Evolutionary conservation across 64 coral and sea anemone genomes (phyloP).

Genomic region (Anthopleura sola): DNA sequence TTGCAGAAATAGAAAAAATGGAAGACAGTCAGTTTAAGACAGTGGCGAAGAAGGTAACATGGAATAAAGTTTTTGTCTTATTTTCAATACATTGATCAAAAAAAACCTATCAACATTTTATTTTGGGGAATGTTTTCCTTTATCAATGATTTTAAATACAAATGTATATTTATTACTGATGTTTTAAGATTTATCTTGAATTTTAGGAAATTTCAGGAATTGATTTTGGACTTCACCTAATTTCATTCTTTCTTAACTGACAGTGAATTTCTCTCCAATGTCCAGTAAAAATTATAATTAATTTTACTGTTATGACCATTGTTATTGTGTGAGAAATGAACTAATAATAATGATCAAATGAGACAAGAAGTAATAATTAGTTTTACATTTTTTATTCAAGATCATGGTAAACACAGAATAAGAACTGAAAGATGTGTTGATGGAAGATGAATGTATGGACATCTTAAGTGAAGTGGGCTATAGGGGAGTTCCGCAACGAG

Average conservation of each 20-base stretch:
- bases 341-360: not conserved
- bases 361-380: not conserved
- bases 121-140: not conserved
- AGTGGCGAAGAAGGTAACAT: not conserved
- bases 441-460: slow-evolving; percentile 14
- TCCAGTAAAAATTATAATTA: not conserved
- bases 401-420: slow-evolving; percentile 15
- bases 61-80: not conserved
- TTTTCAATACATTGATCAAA: not conserved
- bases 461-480: slow-evolving; percentile 24
- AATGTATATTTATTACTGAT: slow-evolving; percentile 2
- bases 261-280: not conserved
- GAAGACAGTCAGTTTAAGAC: slow-evolving; percentile 6
- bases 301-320: not conserved
- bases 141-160: not conserved
- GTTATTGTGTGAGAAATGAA: slow-evolving; percentile 1
- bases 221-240: not conserved
- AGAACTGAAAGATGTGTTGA: slow-evolving; percentile 6
- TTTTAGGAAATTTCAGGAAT: not conserved
- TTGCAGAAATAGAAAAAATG: slow-evolving; percentile 10
- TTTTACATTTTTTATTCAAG: slow-evolving; percentile 3
- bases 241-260: not conserved
- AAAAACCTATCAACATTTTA: not conserved
- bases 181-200: not conserved
- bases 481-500: slow-evolving; percentile 16